A percentile compares a stretch with the other conserved stretches of the same genome.
phyloP scores from a whole-genome alignment of 1,140 invertebrate genomes.

The Eumeta japonica region DNA sequence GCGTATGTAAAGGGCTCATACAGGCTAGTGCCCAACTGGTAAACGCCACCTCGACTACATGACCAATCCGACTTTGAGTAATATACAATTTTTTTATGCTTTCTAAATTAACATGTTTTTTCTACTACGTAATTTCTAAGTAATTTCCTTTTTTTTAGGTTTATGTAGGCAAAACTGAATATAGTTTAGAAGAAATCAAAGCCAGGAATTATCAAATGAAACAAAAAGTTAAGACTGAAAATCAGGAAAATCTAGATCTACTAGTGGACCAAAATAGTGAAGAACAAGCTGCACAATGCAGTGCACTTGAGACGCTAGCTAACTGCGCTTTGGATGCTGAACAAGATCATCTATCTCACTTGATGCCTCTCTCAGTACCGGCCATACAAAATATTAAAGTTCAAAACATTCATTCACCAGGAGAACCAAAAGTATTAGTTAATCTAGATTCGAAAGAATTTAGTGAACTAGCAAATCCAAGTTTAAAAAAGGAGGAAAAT shows the following conservation, averaged over 20 bases:
- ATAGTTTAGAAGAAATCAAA: conserved; percentile 68
- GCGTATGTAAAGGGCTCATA: too few relatives aligned
- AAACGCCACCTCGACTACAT: too few relatives aligned
- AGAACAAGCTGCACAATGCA: conserved; percentile 40
- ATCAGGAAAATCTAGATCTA: conserved; percentile 15
- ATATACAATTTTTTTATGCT: too few relatives aligned
- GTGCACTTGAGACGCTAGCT: conserved; percentile 48
- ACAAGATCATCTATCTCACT: conserved; percentile 45
- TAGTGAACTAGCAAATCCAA: conserved; percentile 27
- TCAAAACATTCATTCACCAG: conserved; percentile 45
- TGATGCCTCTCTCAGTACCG: conserved; percentile 43
- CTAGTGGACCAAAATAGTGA: conserved; percentile 22
- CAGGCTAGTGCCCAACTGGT: too few relatives aligned
- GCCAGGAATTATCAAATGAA: conserved; percentile 50
- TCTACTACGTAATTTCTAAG: too few relatives aligned
- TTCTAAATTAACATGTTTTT: too few relatives aligned
- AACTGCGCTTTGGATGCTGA: conserved; percentile 48
- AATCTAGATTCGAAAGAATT: conserved; percentile 50
- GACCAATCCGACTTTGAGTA: too few relatives aligned
- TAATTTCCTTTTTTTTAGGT: too few relatives aligned
- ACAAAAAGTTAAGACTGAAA: conserved; percentile 28
- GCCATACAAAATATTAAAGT: conserved; percentile 48
- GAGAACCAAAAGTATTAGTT: conserved; percentile 46
- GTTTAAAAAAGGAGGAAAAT: conserved; percentile 36
- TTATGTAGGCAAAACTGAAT: conserved; percentile 63